Conservation (phyloP, 2,888 invertebrate genomes). For the Lacanobia oleracea region DNA sequence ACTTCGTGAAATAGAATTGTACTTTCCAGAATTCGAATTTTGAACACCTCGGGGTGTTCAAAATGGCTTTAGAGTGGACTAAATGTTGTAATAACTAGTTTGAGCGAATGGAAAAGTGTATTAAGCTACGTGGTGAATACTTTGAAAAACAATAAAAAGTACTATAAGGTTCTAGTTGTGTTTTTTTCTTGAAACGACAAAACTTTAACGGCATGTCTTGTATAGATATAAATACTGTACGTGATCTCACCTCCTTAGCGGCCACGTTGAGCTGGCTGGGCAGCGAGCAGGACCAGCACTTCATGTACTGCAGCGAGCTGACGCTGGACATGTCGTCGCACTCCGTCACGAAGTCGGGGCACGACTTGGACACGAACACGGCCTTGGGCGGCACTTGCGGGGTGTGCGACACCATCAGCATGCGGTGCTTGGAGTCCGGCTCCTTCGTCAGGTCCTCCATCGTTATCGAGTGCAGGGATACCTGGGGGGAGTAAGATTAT, state of each 20-base stretch:
- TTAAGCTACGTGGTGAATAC: too few species aligned
- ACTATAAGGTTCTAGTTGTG: too few species aligned
- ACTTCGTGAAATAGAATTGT: too few species aligned
- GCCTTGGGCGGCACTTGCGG: constrained; percentile 86
- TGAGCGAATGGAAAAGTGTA: too few species aligned
- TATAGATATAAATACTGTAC: too few species aligned
- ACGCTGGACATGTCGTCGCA: constrained; percentile 64
- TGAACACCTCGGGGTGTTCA: too few species aligned
- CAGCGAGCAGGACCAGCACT: constrained; percentile 72
- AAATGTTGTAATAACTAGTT: too few species aligned
- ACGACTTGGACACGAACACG: constrained; percentile 94
- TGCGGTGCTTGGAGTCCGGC: constrained; percentile 94
- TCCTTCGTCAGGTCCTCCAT: constrained; percentile 97
- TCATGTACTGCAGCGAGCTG: constrained; percentile 60
- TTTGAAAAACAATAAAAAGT: too few species aligned
- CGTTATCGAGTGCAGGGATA: constrained; percentile 95
- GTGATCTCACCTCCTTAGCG: constrained; percentile 72
- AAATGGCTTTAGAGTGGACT: too few species aligned
- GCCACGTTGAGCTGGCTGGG: constrained; percentile 76
- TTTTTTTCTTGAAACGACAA: too few species aligned
- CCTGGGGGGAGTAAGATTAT: constrained; percentile 78
- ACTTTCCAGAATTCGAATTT: too few species aligned
- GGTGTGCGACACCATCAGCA: constrained; percentile 94
- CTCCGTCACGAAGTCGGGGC: constrained; percentile 92
- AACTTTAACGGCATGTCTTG: too few species aligned